Evolutionary conservation across 1,140 invertebrate genomes (phyloP).

Genomic region (Papilio machaon): DNA sequence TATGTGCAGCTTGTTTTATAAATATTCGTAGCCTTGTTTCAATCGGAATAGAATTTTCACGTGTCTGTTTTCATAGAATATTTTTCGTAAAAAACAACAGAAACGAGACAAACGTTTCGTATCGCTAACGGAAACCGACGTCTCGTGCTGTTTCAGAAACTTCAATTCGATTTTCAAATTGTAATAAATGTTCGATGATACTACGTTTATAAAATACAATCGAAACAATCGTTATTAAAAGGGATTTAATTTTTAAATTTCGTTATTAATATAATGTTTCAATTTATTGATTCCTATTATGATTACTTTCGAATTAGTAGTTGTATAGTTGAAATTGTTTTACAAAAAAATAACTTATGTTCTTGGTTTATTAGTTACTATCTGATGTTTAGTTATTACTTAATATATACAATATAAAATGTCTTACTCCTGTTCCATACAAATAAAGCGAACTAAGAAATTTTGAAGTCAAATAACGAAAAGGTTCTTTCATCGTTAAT

Average conservation of each 20-base stretch:
- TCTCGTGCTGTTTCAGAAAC: not conserved
- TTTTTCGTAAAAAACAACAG: not conserved
- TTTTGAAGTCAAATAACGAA: constrained; percentile 6
- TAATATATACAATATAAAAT: not conserved
- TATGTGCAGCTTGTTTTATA: not conserved
- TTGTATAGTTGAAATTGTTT: no score
- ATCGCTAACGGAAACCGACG: constrained; percentile 9
- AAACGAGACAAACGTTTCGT: not conserved
- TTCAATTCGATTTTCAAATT: not conserved
- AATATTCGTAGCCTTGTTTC: not conserved
- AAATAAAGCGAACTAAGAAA: constrained; percentile 12
- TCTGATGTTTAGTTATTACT: not conserved
- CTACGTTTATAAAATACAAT: not conserved
- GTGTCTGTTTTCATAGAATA: not conserved
- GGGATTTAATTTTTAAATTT: not conserved
- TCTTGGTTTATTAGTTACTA: not conserved
- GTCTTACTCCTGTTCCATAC: not conserved
- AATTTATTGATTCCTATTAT: no score
- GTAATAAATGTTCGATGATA: not conserved
- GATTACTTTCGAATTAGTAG: no score
- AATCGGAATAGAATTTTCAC: not conserved
- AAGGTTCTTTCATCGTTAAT: constrained; percentile 23
- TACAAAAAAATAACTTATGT: not conserved
- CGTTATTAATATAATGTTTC: not conserved
- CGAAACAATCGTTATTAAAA: not conserved